Evolutionary conservation across 2,888 invertebrate species (phyloP).

Genomic region (Rhingia campestris): DNA sequence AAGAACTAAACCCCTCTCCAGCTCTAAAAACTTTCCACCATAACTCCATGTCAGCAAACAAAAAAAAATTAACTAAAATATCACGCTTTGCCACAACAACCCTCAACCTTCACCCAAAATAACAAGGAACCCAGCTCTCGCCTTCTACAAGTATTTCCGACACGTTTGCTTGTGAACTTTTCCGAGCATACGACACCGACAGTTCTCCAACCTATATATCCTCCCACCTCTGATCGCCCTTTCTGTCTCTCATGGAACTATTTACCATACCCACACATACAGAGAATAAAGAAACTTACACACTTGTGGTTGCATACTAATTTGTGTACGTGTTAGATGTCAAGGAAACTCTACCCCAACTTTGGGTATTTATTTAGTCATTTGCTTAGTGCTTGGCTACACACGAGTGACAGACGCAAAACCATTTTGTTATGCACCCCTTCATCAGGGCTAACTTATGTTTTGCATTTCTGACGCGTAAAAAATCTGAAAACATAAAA

Average conservation of each 20-base stretch:
- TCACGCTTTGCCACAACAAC: slow-evolving; percentile 7
- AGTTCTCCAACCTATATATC: background rate
- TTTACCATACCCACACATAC: slow-evolving; percentile 11
- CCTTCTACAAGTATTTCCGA: slow-evolving; percentile 38
- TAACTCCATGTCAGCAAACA: background rate
- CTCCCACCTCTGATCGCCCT: background rate
- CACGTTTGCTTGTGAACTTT: slow-evolving; percentile 33
- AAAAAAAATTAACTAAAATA: background rate
- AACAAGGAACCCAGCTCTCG: slow-evolving; percentile 3
- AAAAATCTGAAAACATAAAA: background rate
- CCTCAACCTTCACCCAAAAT: slow-evolving; percentile 24
- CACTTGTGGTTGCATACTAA: slow-evolving; percentile 47
- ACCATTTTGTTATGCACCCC: slow-evolving; percentile 21
- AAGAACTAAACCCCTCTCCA: too few species aligned
- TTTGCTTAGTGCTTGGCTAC: slow-evolving; percentile 17
- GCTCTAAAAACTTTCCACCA: too few species aligned
- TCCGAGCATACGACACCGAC: slow-evolving; percentile 34
- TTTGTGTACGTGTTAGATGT: slow-evolving; percentile 54
- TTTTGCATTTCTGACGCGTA: slow-evolving; percentile 1
- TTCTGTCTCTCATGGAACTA: slow-evolving; percentile 3
- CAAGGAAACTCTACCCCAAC: slow-evolving; percentile 40
- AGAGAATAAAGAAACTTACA: slow-evolving; percentile 35
- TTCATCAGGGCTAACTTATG: background rate
- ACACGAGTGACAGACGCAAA: background rate
- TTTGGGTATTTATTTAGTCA: slow-evolving; percentile 41